phyloP scores from a whole-genome alignment of 2,888 invertebrate genomes.

The Drosophila neonasuta region DNA sequence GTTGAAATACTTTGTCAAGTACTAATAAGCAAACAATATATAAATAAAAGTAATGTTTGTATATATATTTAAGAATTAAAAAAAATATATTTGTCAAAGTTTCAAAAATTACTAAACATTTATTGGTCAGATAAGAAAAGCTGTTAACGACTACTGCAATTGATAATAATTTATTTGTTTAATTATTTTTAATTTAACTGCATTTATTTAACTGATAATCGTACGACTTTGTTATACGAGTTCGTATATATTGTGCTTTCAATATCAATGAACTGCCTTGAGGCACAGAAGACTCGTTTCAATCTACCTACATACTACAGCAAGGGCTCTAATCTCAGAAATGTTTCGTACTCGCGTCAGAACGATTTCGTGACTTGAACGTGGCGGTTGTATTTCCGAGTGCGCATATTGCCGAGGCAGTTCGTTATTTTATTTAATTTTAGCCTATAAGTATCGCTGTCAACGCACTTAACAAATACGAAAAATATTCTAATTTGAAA shows the following conservation, averaged over 20 bases:
- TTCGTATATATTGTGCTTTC: not conserved
- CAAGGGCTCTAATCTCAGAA: conserved; percentile 29
- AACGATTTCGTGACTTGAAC: conserved; percentile 57
- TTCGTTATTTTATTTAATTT: not conserved
- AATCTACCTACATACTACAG: conserved; percentile 20
- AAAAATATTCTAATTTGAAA: not conserved
- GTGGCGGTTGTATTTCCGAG: conserved; percentile 49
- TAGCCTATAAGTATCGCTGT: not conserved
- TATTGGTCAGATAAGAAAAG: not conserved
- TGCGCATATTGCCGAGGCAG: conserved; percentile 12
- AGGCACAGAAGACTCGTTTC: conserved; percentile 6
- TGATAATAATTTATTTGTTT: not conserved
- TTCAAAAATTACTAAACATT: not conserved
- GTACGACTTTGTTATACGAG: not conserved
- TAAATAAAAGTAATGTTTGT: not conserved
- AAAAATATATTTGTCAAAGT: conserved; percentile 14
- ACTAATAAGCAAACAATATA: not conserved
- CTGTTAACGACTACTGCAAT: not conserved
- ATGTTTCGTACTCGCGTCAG: conserved; percentile 39
- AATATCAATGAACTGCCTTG: conserved; percentile 5
- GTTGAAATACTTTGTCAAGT: not conserved
- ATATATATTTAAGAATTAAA: conserved; percentile 8
- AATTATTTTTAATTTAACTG: conserved; percentile 22
- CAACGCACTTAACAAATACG: not conserved
- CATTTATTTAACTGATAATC: conserved; percentile 12